Base-by-base conservation (phyloP, 2,113 vertebrate species). In the Anser brachyrhynchus region DNA sequence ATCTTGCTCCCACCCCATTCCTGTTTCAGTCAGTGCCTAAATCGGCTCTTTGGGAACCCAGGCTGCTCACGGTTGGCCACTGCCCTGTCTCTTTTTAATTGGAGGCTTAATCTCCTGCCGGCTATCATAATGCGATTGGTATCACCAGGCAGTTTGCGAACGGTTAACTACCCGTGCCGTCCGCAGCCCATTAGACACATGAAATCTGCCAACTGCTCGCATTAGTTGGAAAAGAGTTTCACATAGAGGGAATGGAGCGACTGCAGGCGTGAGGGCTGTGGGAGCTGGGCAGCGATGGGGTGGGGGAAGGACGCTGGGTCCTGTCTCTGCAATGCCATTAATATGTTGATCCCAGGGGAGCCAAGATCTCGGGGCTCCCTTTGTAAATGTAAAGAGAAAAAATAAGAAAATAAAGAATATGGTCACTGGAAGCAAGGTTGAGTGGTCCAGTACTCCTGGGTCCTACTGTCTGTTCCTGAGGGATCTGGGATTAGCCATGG, bases 21-120 rank as follows among this genome's bases (percentile, higher is more conserved):
- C 58, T 61, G 28, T 39, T 73, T 74, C 84, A 58, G 15, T 86
- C 73, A 77, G 66, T 78, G 59, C 72, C 71, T 26, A 95, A 95
- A 95, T 83, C 59, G 82, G 43, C 44, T 91, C 65, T 84, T 64
- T 43, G 71, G 92, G 94, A 96, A 8, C 21, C 55, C 43, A 21
- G 43, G 58, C 65, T 57, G 85, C 90, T 89, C 89, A 70, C 1
- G 44, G 73, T 90, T 93, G 92, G 87, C 67, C 93, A 90, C 92
- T 72, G 65, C 86, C 78, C 86, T 57, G 84, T 92, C 95, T 92
- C 77, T 77, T 92, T 88, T 96, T 97, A 96, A 97, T 95, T 97
- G 93, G 69, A 79, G 65, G 69, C 58, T 95, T 95, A 96, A 96
- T 97, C 90, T 96, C 92, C 74, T 22, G 5, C 61, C 1, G 6